Base-by-base conservation (phyloP, 2,113 vertebrate species). In the Falcunculus frontatus region DNA sequence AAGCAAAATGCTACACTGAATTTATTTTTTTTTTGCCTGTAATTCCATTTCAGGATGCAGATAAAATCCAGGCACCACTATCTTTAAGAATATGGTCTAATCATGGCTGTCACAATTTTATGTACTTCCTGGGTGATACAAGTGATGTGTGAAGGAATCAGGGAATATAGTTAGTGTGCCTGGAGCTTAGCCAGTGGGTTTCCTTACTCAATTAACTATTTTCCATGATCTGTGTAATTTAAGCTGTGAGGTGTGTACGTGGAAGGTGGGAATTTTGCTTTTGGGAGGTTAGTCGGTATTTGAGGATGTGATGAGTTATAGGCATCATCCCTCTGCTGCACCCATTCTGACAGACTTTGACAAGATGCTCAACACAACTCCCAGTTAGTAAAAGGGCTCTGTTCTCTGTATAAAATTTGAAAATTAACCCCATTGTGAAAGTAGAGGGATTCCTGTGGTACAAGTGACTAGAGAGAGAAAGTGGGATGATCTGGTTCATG, bases 301-400 rank as follows among this genome's bases (percentile, higher is more conserved):
- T 9, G 57, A 57, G 35, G 75, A 18, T 44, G 37, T 26, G 5
- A 1, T 67, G 50, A 0, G 1, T 57, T 65, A 18, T 0, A 50
- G 49, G 44, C 1, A 0, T 67, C 8, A 6, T 26, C 23, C 19
- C 11, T 68, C 26, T 77, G 60, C 74, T 93, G 76, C 21, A 47
- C 84, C 29, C 15, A 4, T 78, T 70, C 50, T 1, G 1, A 14
- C 18, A 60, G 67, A 7, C 41, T 64, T 60, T 11, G 44, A 75
- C 47, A 55, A 49, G 47, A 56, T 70, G 41, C 29, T 72, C 21
- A 77, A 6, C 16, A 3, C 14, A 30, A 32, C 16, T 84, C 21
- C 15, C 35, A 60, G 0, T 19, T 35, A 63, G 29, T 44, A 57
- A 55, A 47, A 14, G 18, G 30, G 46, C 35, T 16, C 23, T 53